Evolutionary conservation across 2,797 vertebrate genomes (phyloP), one percentile per base, ranked within the genome.

Genomic region (Notolabrus celidotus): DNA sequence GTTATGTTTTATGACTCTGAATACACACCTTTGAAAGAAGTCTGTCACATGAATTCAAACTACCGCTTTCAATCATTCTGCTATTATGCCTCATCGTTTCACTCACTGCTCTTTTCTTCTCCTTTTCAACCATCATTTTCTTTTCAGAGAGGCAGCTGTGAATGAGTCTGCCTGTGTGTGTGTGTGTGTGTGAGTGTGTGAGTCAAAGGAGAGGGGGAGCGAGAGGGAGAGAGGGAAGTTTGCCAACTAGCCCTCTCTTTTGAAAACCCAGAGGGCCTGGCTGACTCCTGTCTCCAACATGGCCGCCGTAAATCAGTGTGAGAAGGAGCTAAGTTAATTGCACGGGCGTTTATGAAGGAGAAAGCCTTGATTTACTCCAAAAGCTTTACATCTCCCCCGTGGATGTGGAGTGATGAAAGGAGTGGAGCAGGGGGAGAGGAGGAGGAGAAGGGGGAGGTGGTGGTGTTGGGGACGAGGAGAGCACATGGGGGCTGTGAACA

Each of bases 361-460:
- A 89, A 81, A 81, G 81, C 74, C 82, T 89, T 90, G 89, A 89
- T 91, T 92, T 89, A 88, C 75, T 88, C 86, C 72, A 86, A 90
- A 84, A 80, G 88, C 83, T 89, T 89, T 78, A 88, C 75, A 68
- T 88, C 64, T 83, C 84, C 79, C 85, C 76, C 74, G 74, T 82
- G 85, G 83, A 90, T 79, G 78, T 85, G 67, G 64, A 75, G 81
- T 77, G 84, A 87, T 85, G 80, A 86, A 79, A 87, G 86, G 71
- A 85, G 43, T 70, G 67, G 61, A 71, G 68, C 47, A 55, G 73
- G 57, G 59, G 62, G 63, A 38, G 59, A 46, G 50, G 55, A 58
- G 62, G 64, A 45, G 29, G 29, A 65, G 77, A 61, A 27, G 60
- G 70, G 15, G 49, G 38, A 23, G 52, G 66, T 11, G 51, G 38